These are phyloP conservation scores for Silurus asotus DNA, from an alignment of 2,113 vertebrate genomes.

Conservation along the genomic window DNA sequence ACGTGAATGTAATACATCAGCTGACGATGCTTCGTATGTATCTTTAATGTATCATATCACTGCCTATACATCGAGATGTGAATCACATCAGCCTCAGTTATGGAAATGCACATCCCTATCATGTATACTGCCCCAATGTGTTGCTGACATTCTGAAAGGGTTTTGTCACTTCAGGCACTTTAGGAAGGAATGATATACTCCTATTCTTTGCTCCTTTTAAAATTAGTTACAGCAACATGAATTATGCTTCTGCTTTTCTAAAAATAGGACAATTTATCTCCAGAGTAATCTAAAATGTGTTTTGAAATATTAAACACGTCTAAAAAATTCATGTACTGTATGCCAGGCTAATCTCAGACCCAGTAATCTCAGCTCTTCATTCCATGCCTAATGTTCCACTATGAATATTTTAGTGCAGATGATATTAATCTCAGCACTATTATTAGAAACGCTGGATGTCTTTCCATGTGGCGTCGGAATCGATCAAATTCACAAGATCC, in stretches of 20 bases:
- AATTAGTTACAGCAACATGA: neutral
- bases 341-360: conserved; percentile 48
- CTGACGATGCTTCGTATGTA: too few relatives aligned
- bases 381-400: conserved; percentile 66
- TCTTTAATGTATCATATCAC: too few relatives aligned
- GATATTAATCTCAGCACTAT: conserved; percentile 68
- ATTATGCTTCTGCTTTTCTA: neutral
- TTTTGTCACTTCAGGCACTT: neutral
- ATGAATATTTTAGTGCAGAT: conserved; percentile 71
- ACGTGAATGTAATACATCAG: too few relatives aligned
- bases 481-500: conserved; percentile 38
- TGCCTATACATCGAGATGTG: too few relatives aligned
- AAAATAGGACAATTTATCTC: conserved; percentile 60
- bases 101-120: neutral
- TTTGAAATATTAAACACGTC: conserved; percentile 65
- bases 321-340: conserved; percentile 47
- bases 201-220: neutral
- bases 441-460: conserved; percentile 45
- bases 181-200: neutral
- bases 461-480: conserved; percentile 29
- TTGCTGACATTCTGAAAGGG: neutral
- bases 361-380: conserved; percentile 56
- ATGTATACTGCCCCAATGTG: neutral
- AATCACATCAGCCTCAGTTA: too few relatives aligned
- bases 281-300: conserved; percentile 56